Percentiles rank a stretch among this genome's conserved stretches.
These are phyloP conservation scores for Volucella bombylans DNA, from an alignment of 2,888 invertebrate species.

Conservation along the genomic window DNA sequence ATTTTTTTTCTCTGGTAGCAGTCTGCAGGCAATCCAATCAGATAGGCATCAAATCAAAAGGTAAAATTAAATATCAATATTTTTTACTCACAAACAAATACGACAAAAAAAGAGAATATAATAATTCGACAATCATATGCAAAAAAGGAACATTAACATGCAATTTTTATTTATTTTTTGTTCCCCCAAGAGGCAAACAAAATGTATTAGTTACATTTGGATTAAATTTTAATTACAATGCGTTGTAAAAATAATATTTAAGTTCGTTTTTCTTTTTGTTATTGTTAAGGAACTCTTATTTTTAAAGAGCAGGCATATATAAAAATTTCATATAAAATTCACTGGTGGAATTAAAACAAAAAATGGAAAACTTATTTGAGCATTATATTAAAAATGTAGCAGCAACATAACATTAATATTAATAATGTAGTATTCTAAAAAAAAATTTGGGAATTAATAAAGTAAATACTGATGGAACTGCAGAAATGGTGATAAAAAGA, in stretches of 20 bases:
- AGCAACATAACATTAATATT: too few relatives aligned
- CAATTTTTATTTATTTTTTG: slow-evolving; percentile 1
- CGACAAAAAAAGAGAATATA: not conserved
- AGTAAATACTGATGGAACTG: too few relatives aligned
- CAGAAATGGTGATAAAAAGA: too few relatives aligned
- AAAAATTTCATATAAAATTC: not conserved
- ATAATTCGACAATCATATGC: not conserved
- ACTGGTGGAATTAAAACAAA: too few relatives aligned
- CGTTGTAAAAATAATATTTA: not conserved
- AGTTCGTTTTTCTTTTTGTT: not conserved
- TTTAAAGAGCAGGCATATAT: not conserved
- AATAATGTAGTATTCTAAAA: too few relatives aligned
- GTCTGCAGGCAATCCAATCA: slow-evolving; percentile 27
- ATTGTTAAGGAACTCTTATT: not conserved
- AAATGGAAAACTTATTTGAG: too few relatives aligned
- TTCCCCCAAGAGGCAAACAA: not conserved
- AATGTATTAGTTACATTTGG: slow-evolving; percentile 31
- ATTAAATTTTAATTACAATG: not conserved
- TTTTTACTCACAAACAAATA: slow-evolving; percentile 22
- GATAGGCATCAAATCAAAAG: not conserved
- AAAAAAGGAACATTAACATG: slow-evolving; percentile 11
- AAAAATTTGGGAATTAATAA: too few relatives aligned
- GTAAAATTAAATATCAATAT: slow-evolving; percentile 29
- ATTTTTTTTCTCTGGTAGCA: slow-evolving; percentile 17
- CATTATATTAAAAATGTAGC: too few relatives aligned